These are phyloP conservation scores for Clytia hemisphaerica DNA, from an alignment of 30 jellyfish, hydroid and myxozoan genomes.

Conservation along the genomic window DNA sequence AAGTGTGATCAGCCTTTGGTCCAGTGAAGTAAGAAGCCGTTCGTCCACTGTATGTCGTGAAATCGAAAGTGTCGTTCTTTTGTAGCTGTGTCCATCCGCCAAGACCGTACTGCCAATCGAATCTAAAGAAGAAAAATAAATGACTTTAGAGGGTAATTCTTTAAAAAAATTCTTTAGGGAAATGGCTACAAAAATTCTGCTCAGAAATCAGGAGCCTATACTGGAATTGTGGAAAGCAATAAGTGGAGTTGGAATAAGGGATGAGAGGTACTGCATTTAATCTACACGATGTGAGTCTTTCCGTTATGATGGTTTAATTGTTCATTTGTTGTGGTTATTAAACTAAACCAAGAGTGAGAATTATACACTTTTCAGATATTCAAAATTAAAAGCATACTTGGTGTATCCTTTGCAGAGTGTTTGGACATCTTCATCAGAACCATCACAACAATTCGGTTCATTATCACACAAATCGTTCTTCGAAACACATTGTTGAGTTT, in stretches of 20 bases:
- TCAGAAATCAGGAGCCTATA: no score
- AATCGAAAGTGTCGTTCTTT: slow-evolving; percentile 60
- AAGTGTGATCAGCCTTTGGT: slow-evolving; percentile 88
- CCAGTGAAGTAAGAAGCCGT: slow-evolving; percentile 90
- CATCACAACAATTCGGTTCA: slow-evolving; percentile 95
- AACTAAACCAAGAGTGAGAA: no score
- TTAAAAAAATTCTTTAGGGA: not conserved
- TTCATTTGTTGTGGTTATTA: no score
- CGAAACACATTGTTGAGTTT: slow-evolving; percentile 74
- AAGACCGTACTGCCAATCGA: slow-evolving; percentile 78
- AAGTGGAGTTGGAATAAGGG: no score
- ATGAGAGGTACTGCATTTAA: no score
- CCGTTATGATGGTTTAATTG: no score
- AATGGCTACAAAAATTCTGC: no score
- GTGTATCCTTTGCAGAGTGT: slow-evolving; percentile 68
- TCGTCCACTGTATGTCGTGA: slow-evolving; percentile 75
- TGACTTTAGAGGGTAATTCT: not conserved
- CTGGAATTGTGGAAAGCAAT: no score
- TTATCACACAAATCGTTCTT: slow-evolving; percentile 56
- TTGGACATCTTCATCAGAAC: slow-evolving; percentile 92
- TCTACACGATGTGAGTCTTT: no score
- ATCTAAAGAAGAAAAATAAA: slow-evolving; percentile 28
- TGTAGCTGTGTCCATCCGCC: slow-evolving; percentile 68
- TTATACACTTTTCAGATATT: no score
- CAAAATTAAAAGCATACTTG: slow-evolving; percentile 64